Conservation (phyloP, 2,888 invertebrate genomes). For the Drosophila colorata region DNA sequence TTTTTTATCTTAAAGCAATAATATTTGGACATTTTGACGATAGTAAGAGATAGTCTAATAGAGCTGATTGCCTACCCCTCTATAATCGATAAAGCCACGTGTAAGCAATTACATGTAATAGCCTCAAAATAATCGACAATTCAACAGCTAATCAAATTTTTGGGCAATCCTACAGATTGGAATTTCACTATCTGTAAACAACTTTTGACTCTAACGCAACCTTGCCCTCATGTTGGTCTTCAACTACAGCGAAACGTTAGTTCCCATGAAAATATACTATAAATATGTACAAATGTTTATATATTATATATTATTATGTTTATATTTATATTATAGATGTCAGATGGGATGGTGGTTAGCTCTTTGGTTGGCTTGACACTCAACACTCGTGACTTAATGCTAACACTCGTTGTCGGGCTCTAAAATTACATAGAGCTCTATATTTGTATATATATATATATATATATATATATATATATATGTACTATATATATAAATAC, state of each 20-base stretch:
- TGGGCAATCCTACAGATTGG: slow-evolving; percentile 7
- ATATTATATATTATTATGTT: neutral
- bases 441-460: neutral
- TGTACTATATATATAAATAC: too few species aligned
- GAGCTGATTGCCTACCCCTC: neutral
- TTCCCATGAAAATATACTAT: slow-evolving; percentile 27
- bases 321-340: neutral
- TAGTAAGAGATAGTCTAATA: too few species aligned
- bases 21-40: too few species aligned
- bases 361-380: slow-evolving; percentile 5
- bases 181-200: slow-evolving; percentile 17
- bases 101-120: too few species aligned
- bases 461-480: too few species aligned
- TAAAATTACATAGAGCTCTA: slow-evolving; percentile 1
- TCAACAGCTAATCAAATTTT: neutral
- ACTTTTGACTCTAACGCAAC: slow-evolving; percentile 29
- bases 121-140: too few species aligned
- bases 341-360: too few species aligned
- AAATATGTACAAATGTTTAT: neutral
- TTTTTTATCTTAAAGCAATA: too few species aligned
- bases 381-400: slow-evolving; percentile 3
- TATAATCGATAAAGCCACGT: neutral
- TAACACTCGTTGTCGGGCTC: neutral
- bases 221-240: slow-evolving; percentile 22
- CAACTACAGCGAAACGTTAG: slow-evolving; percentile 4